Percentiles rank a stretch among this genome's conserved stretches.
Conservation (phyloP, 35 echinoderm and acorn worm genomes). For the Chiridota heheva region DNA sequence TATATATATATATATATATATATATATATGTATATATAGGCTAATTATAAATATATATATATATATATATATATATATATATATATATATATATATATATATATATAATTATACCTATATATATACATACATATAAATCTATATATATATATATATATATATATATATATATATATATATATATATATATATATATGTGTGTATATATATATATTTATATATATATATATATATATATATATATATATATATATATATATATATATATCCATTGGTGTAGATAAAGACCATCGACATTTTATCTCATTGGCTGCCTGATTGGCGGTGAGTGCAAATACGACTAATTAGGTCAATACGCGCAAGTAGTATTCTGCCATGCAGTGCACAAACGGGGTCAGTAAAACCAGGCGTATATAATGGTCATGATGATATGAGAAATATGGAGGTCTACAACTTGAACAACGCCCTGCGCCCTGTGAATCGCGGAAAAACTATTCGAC, state of each 20-base stretch:
- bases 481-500: no score
- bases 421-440: no score
- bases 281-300: no score
- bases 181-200: slow-evolving; percentile 37
- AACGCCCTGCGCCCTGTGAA: no score
- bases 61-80: slow-evolving; percentile 32
- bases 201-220: slow-evolving; percentile 32
- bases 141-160: slow-evolving; percentile 23
- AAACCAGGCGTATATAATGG: not conserved
- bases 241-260: slow-evolving; percentile 18
- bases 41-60: slow-evolving; percentile 27
- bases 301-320: not conserved
- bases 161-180: slow-evolving; percentile 40
- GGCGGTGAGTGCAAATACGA: not conserved
- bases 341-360: not conserved
- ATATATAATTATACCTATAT: slow-evolving; percentile 20
- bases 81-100: slow-evolving; percentile 32
- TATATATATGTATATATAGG: slow-evolving; percentile 26
- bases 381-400: not conserved
- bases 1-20: slow-evolving; percentile 30
- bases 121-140: slow-evolving; percentile 18
- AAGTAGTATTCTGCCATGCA: not conserved
- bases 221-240: slow-evolving; percentile 26
- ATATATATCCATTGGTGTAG: not conserved
- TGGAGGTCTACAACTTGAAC: no score